Base-by-base conservation (phyloP, 2,113 vertebrate genomes). In the Clupea harengus region DNA sequence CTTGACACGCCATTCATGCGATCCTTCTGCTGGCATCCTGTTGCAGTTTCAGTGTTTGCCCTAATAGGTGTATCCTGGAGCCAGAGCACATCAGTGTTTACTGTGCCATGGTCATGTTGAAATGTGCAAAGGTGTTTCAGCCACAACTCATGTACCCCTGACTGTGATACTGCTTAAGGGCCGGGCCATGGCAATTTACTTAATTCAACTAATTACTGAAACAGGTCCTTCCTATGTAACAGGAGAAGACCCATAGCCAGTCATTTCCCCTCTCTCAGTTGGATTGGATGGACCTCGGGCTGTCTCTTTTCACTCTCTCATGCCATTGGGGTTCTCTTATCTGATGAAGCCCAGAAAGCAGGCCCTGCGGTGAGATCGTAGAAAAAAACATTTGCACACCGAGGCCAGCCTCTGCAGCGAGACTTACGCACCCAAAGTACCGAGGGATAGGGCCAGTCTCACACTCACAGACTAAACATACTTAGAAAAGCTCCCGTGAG, bases 141-240 rank as follows among this genome's bases (percentile, higher is more conserved):
- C 54, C 83, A 86, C 54, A 86, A 87, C 39, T 85, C 60, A 88
- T 57, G 60, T 52, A 25, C 83, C 10, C 32, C 49, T 60, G 22
- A 20, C 54, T 84, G 83, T 86, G 47, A 90, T 84, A 88, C 82
- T 60, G 84, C 10, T 17, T 17, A 78, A 81, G 50, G 75, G 82
- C 83, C 39, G n/a, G 81, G 89, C 84, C 87, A 15, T 28, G 54
- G 86, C 88, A 88, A 91, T 91, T 91, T 39, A 89, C 82, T 89
- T 82, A 32, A 88, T 85, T 87, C 57, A 88, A 85, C 67, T 92
- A 87, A 92, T 91, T 89, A 91, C 54, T 85, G 67, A 75, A 86
- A 46, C 81, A 81, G 78, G 78, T 57, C 78, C 15, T 85, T 32
- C 25, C 67, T 83, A 85, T 88, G 92, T 92, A 92, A 94, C 88